These are phyloP conservation scores for Melieria crassipennis DNA, from an alignment of 2,888 invertebrate species.

Conservation along the genomic window DNA sequence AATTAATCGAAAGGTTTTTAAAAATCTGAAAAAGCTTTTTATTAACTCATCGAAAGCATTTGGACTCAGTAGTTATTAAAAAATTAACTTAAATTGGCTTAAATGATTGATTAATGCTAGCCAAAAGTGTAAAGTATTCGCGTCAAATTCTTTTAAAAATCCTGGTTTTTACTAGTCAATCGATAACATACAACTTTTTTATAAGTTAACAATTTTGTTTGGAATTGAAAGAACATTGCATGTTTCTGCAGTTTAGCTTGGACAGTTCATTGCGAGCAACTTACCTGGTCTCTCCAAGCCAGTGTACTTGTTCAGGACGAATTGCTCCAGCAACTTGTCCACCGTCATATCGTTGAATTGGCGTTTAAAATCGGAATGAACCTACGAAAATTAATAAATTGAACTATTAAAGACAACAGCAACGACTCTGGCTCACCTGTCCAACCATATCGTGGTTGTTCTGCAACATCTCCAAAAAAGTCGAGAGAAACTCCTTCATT, in stretches of 20 bases:
- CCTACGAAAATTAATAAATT: slow-evolving; percentile 64
- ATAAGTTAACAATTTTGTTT: too few relatives aligned
- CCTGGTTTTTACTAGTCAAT: too few relatives aligned
- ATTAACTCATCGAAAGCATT: too few relatives aligned
- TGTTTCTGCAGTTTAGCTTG: too few relatives aligned
- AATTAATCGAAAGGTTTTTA: too few relatives aligned
- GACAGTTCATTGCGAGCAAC: slow-evolving; percentile 26
- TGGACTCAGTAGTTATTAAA: too few relatives aligned
- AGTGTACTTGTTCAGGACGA: slow-evolving; percentile 91
- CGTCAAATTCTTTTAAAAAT: too few relatives aligned
- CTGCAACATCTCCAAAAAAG: slow-evolving; percentile 87
- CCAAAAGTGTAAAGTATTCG: too few relatives aligned
- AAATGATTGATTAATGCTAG: too few relatives aligned
- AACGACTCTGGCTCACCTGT: slow-evolving; percentile 67
- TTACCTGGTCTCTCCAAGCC: slow-evolving; percentile 93
- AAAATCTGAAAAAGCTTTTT: too few relatives aligned
- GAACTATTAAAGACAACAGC: slow-evolving; percentile 12
- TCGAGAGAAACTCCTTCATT: slow-evolving; percentile 94
- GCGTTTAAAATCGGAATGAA: slow-evolving; percentile 92
- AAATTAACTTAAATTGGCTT: too few relatives aligned
- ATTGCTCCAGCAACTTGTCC: slow-evolving; percentile 90
- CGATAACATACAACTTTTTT: neutral
- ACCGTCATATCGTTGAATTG: slow-evolving; percentile 93
- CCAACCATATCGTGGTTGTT: slow-evolving; percentile 91
- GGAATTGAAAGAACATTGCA: too few relatives aligned